A percentile compares a stretch with the other conserved stretches of the same genome.
Conservation (phyloP, 2,888 invertebrate species). For the Euzophera pinguis region DNA sequence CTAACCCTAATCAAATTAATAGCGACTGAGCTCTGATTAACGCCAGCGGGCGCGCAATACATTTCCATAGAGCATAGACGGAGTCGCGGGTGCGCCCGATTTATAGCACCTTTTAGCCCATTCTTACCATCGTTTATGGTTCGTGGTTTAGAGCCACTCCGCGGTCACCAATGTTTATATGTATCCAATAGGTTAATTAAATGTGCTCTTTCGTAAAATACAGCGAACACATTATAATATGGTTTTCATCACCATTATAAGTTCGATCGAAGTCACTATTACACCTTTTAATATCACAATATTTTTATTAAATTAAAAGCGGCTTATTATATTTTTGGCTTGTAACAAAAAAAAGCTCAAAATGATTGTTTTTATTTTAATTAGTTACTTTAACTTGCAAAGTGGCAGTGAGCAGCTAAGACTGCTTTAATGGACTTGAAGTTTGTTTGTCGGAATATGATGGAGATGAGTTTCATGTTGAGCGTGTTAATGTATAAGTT, state of each 20-base stretch:
- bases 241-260: too few relatives aligned
- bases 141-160: constrained; percentile 12
- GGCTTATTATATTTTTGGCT: too few relatives aligned
- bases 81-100: constrained; percentile 53
- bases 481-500: constrained; percentile 30
- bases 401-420: constrained; percentile 22
- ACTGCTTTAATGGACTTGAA: constrained; percentile 37
- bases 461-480: constrained; percentile 31
- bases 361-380: constrained; percentile 23
- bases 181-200: constrained; percentile 9
- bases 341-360: too few relatives aligned
- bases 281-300: too few relatives aligned
- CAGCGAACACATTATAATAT: not conserved
- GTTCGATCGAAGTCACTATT: too few relatives aligned
- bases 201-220: not conserved
- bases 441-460: constrained; percentile 27
- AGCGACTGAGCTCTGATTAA: constrained; percentile 76
- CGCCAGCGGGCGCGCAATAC: constrained; percentile 56
- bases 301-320: not conserved
- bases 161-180: constrained; percentile 1
- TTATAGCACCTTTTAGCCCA: constrained; percentile 61
- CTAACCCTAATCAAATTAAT: constrained; percentile 80
- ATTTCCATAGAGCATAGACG: constrained; percentile 53
- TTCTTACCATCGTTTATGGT: constrained; percentile 20
- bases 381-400: constrained; percentile 19